A percentile compares a stretch with the other conserved stretches of the same genome.
Conservation (phyloP, 2,888 invertebrate genomes). For the Ctena decussata region DNA sequence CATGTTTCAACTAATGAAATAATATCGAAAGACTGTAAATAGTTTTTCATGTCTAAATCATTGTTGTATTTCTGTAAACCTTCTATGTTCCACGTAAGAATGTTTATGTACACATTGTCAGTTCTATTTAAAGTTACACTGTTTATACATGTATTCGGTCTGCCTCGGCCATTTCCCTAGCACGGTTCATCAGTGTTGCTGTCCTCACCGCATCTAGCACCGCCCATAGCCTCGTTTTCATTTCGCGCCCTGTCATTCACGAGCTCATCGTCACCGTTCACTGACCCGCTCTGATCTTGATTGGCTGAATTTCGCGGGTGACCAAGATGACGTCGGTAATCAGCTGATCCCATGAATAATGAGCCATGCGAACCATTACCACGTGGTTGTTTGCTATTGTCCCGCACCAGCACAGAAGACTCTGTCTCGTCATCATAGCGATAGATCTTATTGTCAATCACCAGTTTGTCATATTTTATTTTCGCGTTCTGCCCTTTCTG, state of each 20-base stretch:
- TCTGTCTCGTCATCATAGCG: background rate
- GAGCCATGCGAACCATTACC: background rate
- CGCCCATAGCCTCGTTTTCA: background rate
- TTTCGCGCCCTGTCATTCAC: too few relatives aligned
- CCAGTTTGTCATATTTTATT: background rate
- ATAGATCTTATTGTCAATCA: background rate
- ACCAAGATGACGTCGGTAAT: background rate
- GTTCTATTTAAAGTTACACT: too few relatives aligned
- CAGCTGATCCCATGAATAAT: constrained; percentile 3
- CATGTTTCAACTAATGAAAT: background rate
- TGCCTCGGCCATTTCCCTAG: too few relatives aligned
- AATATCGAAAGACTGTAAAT: background rate
- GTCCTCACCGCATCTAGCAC: background rate
- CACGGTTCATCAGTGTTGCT: background rate
- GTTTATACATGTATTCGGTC: too few relatives aligned
- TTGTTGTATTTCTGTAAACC: background rate
- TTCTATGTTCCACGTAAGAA: background rate
- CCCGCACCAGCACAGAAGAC: background rate
- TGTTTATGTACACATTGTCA: background rate
- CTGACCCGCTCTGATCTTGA: background rate
- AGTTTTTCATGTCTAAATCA: background rate
- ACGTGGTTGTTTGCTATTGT: background rate
- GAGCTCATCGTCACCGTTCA: too few relatives aligned
- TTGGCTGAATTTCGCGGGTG: background rate
- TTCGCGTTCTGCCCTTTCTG: constrained; percentile 13